phyloP scores from a whole-genome alignment of 2,888 invertebrate species.

The Empis livida region DNA sequence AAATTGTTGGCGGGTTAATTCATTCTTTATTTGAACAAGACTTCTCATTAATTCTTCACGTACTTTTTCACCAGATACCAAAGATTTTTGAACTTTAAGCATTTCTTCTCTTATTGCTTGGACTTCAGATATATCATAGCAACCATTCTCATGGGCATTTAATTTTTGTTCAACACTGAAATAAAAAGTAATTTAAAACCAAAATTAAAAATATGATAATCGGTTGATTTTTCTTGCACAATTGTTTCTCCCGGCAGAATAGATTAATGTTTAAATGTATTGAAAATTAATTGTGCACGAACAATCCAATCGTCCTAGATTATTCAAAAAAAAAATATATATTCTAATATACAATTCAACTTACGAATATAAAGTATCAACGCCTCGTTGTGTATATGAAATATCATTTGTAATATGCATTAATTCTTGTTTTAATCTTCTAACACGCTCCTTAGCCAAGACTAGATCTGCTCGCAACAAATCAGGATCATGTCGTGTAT shows the following conservation, averaged over 20 bases:
- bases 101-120: conserved; percentile 93
- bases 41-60: conserved; percentile 90
- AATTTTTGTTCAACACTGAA: conserved; percentile 79
- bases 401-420: conserved; percentile 86
- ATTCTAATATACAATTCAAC: conserved; percentile 1
- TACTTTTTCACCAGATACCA: conserved; percentile 85
- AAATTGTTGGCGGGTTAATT: conserved; percentile 73
- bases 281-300: too few species aligned
- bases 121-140: conserved; percentile 86
- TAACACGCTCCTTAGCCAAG: conserved; percentile 76
- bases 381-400: conserved; percentile 80
- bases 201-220: too few species aligned
- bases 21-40: conserved; percentile 84
- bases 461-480: conserved; percentile 83
- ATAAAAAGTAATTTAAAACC: background rate
- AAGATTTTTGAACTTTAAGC: conserved; percentile 80
- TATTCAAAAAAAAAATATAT: conserved; percentile 1
- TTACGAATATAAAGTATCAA: conserved; percentile 62
- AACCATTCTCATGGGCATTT: conserved; percentile 66
- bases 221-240: too few species aligned
- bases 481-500: conserved; percentile 91
- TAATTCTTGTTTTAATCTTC: conserved; percentile 76
- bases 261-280: too few species aligned
- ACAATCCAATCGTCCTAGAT: too few species aligned
- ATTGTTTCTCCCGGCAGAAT: too few species aligned